These are phyloP conservation scores for Calameuta idolon DNA, from an alignment of 2,888 invertebrate genomes.

Conservation along the genomic window DNA sequence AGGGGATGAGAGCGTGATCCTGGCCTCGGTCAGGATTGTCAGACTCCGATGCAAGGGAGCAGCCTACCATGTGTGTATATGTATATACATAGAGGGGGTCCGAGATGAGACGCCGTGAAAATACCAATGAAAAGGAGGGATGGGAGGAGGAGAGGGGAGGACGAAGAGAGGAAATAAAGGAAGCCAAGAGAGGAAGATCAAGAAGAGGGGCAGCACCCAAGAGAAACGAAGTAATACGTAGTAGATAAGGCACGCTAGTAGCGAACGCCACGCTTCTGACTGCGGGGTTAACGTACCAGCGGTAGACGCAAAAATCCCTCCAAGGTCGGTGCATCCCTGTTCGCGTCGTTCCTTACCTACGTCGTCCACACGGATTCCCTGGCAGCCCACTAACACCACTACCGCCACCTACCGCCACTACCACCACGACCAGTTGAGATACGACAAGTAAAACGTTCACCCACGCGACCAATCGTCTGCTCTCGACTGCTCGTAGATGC, in stretches of 20 bases:
- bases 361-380: constrained; percentile 25
- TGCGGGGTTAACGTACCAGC: constrained; percentile 61
- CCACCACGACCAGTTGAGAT: constrained; percentile 25
- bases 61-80: not conserved
- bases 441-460: constrained; percentile 38
- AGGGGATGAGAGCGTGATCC: not conserved
- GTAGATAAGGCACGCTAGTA: constrained; percentile 18
- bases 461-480: constrained; percentile 50
- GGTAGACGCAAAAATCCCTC: constrained; percentile 66
- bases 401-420: no score
- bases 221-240: constrained; percentile 20
- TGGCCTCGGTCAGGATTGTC: not conserved
- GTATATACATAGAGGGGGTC: not conserved
- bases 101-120: constrained; percentile 7
- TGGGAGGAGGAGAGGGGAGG: constrained; percentile 21
- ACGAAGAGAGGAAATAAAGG: constrained; percentile 29
- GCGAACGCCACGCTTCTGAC: constrained; percentile 32
- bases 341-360: constrained; percentile 32
- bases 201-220: constrained; percentile 38
- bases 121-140: constrained; percentile 18
- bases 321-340: constrained; percentile 66
- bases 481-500: constrained; percentile 1
- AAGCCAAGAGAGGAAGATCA: constrained; percentile 24
- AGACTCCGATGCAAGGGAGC: not conserved
- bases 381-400: constrained; percentile 24